Evolutionary conservation across 2,888 invertebrate genomes (phyloP).

Genomic region (Protodeltote pygarga): DNA sequence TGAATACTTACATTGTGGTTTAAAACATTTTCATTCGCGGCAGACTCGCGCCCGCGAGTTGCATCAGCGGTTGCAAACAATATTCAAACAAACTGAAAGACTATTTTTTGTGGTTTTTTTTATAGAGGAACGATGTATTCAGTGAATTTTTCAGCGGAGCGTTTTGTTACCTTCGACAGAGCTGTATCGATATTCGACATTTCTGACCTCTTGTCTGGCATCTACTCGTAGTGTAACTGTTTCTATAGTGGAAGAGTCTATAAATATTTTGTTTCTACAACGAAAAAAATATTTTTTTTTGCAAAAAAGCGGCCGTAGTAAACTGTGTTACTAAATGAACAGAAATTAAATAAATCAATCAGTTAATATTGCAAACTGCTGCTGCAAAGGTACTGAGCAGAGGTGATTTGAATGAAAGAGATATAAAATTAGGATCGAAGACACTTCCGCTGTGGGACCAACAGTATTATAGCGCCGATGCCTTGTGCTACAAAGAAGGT

Average conservation of each 20-base stretch:
- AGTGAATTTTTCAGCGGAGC: conserved; percentile 10
- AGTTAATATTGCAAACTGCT: no score
- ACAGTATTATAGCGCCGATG: no score
- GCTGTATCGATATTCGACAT: background rate
- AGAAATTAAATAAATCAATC: no score
- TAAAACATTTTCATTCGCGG: conserved; percentile 27
- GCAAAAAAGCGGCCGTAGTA: no score
- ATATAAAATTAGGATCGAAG: no score
- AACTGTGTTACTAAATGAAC: no score
- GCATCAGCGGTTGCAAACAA: conserved; percentile 26
- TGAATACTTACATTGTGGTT: conserved; percentile 48
- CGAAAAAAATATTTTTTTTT: no score
- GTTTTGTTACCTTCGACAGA: conserved; percentile 1
- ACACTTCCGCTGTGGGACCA: no score
- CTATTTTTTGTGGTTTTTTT: conserved; percentile 20
- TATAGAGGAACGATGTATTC: background rate
- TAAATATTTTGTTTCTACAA: no score
- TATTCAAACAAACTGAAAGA: conserved; percentile 27
- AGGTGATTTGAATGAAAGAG: no score
- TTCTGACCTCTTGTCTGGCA: background rate
- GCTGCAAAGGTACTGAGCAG: no score
- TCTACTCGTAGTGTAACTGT: background rate
- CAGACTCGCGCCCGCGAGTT: conserved; percentile 17
- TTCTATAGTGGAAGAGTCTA: background rate
- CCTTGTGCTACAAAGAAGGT: no score